Evolutionary conservation across 2,797 vertebrate genomes (phyloP).

Genomic region (Spheniscus humboldti): DNA sequence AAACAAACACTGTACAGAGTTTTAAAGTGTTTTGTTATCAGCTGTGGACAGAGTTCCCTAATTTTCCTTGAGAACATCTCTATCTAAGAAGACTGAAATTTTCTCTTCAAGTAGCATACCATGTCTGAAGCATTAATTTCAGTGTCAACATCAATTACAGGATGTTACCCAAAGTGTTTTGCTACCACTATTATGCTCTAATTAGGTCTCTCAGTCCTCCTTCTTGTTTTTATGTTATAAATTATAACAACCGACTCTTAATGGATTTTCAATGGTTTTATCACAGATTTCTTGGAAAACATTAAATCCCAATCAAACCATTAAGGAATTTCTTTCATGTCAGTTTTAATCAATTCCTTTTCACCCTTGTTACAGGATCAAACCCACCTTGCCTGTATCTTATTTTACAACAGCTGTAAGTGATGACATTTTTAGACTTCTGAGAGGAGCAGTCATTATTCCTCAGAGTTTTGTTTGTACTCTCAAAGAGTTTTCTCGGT

Average conservation of each 20-base stretch:
- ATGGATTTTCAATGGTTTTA: not conserved
- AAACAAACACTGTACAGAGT: not conserved
- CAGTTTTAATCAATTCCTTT: not conserved
- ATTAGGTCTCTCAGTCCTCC: not conserved
- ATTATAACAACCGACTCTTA: not conserved
- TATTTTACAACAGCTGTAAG: conserved; percentile 6
- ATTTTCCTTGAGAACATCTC: not conserved
- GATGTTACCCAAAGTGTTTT: not conserved
- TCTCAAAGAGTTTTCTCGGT: not conserved
- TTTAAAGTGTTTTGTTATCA: not conserved
- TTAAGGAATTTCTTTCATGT: not conserved
- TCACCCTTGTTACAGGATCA: conserved; percentile 1
- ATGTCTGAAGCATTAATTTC: not conserved
- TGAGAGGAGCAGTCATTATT: not conserved
- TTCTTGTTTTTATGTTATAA: not conserved
- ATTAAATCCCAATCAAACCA: not conserved
- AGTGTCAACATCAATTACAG: not conserved
- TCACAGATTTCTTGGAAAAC: not conserved
- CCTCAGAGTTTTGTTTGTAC: not conserved
- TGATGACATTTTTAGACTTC: not conserved
- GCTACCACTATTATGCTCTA: not conserved
- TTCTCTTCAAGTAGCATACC: not conserved
- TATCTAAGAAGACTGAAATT: not conserved
- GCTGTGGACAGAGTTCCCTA: not conserved
- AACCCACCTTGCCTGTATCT: not conserved